Conservation (phyloP, 2,888 invertebrate genomes). For the Ormia ochracea region DNA sequence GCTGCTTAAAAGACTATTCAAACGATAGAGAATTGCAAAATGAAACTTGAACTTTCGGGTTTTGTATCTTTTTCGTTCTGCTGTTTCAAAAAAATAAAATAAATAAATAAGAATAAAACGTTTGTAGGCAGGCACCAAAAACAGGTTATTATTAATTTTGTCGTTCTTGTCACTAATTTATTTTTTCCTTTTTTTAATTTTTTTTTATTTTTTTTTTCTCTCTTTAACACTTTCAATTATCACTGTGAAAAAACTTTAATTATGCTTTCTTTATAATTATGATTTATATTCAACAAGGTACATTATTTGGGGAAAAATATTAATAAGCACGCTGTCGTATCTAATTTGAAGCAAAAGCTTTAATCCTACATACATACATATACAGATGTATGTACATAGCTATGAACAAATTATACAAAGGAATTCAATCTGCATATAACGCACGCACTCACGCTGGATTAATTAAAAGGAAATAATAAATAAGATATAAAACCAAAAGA, state of each 20-base stretch:
- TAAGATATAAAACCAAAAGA: conserved; percentile 24
- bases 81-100: too few relatives aligned
- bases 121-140: conserved; percentile 34
- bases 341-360: conserved; percentile 26
- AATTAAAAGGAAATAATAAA: background rate
- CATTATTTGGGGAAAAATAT: conserved; percentile 1
- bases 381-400: too few relatives aligned
- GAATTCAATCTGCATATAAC: conserved; percentile 21
- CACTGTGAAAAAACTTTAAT: conserved; percentile 38
- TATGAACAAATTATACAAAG: background rate
- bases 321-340: conserved; percentile 7
- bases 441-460: conserved; percentile 19
- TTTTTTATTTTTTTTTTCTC: conserved; percentile 11
- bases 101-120: too few relatives aligned
- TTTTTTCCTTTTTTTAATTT: conserved; percentile 3
- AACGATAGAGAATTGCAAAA: conserved; percentile 45
- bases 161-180: conserved; percentile 42
- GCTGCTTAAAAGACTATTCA: conserved; percentile 21
- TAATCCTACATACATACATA: too few relatives aligned
- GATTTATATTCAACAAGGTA: conserved; percentile 5
- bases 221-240: conserved; percentile 54
- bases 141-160: conserved; percentile 59
- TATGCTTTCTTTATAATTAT: conserved; percentile 30
- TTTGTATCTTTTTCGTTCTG: conserved; percentile 4
- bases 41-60: conserved; percentile 36